Evolutionary conservation across 2,888 invertebrate genomes (phyloP).

Genomic region (Macrosoma leucophasiata): DNA sequence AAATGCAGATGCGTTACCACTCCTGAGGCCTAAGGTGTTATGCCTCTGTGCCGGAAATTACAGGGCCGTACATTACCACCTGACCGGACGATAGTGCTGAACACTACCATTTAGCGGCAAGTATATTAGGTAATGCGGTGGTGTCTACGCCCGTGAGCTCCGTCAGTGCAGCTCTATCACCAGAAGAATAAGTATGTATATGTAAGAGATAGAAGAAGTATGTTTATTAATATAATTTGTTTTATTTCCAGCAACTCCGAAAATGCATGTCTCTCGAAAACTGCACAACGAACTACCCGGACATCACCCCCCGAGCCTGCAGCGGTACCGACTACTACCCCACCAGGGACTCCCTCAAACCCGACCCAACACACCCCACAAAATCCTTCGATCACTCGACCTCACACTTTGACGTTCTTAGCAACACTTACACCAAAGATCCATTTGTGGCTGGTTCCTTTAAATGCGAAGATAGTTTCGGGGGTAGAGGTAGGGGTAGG

Average conservation of each 20-base stretch:
- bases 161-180: too few species aligned
- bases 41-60: too few species aligned
- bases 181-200: too few species aligned
- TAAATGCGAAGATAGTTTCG: constrained; percentile 1
- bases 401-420: not conserved
- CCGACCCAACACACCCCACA: constrained; percentile 20
- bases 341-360: constrained; percentile 21
- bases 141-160: too few species aligned
- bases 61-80: too few species aligned
- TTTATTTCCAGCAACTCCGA: constrained; percentile 15
- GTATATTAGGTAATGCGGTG: too few species aligned
- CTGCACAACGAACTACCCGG: not conserved
- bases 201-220: too few species aligned
- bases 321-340: constrained; percentile 17
- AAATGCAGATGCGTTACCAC: too few species aligned
- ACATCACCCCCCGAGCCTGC: not conserved
- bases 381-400: constrained; percentile 17
- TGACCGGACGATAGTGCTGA: too few species aligned
- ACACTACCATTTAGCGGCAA: too few species aligned
- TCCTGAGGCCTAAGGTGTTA: too few species aligned
- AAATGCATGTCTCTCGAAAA: constrained; percentile 9
- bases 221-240: not conserved
- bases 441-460: constrained; percentile 28
- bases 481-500: not conserved
- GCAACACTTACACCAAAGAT: constrained; percentile 14